Evolutionary conservation across 2,113 vertebrate genomes (phyloP), one percentile per base, ranked within the genome.

Genomic region (Colinus virginianus): DNA sequence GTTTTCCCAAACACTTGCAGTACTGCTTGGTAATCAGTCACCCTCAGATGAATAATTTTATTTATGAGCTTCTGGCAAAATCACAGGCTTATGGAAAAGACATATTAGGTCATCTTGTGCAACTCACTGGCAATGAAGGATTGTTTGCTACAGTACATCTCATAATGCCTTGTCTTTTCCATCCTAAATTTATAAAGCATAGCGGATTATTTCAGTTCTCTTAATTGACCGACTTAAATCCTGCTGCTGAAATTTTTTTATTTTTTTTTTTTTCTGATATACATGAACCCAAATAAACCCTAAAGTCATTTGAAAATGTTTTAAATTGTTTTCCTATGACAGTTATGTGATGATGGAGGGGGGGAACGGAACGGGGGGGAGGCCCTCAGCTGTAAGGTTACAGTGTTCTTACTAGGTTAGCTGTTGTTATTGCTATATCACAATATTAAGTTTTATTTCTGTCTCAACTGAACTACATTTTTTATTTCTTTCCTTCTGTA

Each of bases 51-150:
- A 91, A 23, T 85, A 74, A 70, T 93, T 83, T 94, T 59, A 63
- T 87, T 87, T 90, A 77, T 51, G 34, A 91, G 17, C 49, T 77
- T 82, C 59, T 95, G 63, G 18, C 14, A 94, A 92, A 74, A 85
- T 77, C 46, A 79, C 12, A 55, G 28, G 3, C 17, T 34, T 82
- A 55, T 11, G 21, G 46, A 85, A 74, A 83, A 83, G 45, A 38
- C 14, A 7, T 69, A 74, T 53, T 45, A 49, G 21, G 64, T 85
- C 45, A 46, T 74, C 55, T 83, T 94, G 42, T 85, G 49, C 78
- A 85, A 53, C 23, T 66, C 19, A 58, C 26, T 85, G 81, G n/a
- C 42, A 69, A 48, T 15, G 11, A 19, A 74, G 23, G 21, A 18
- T 49, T 85, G 36, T 32, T 92, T 4, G 2, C 28, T 63, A 25